Base-by-base conservation (phyloP, 2,888 invertebrate genomes). In the Trissolcus brochymenae region DNA sequence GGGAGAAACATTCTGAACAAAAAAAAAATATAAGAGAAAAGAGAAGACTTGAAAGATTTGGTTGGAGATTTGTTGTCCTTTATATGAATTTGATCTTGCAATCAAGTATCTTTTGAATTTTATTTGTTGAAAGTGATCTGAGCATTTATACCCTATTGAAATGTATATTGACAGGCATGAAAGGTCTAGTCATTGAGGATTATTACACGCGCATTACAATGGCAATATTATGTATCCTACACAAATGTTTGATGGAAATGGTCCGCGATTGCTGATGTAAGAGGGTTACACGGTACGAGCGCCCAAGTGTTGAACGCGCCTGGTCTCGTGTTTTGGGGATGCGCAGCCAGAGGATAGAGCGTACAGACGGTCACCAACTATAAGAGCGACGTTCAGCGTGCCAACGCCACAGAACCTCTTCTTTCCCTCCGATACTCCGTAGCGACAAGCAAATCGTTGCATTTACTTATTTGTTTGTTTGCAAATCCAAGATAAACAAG, bases 311-410 rank as follows among this genome's bases (percentile, higher is more conserved):
- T 59, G 55, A 67, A 65, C 74, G 61, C 57, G 74, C 67, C 68
- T 76, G 74, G 71, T 79, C 68, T 65, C 74, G 70, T 70, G 74
- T 76, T 76, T 79, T 71, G 76, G 76, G 79, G 76, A 79, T 79
- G 79, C 79, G 79, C 79, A 79, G 79, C 73, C 71, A 74, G 71
- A 79, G 76, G 66, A 74, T 73, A 73, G 71, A 73, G 59, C 62
- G 76, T 68, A 77, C 68, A 74, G 79, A 64, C 74, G 74, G 74
- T 67, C 68, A 74, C 73, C 70, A 65, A 76, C 62, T 79, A 75
- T 77, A 79, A 77, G 77, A 72, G 72, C 73, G 71, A 72, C 79
- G 75, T 56, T 65, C 71, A 54, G 75, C 77, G 79, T 79, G 74
- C 67, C 77, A 72, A 72, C 79, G 77, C 64, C 72, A 71, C 75